Evolutionary conservation across 2,113 vertebrate genomes (phyloP), one percentile per base, ranked within the genome.

Genomic region (Gasterosteus nipponicus): DNA sequence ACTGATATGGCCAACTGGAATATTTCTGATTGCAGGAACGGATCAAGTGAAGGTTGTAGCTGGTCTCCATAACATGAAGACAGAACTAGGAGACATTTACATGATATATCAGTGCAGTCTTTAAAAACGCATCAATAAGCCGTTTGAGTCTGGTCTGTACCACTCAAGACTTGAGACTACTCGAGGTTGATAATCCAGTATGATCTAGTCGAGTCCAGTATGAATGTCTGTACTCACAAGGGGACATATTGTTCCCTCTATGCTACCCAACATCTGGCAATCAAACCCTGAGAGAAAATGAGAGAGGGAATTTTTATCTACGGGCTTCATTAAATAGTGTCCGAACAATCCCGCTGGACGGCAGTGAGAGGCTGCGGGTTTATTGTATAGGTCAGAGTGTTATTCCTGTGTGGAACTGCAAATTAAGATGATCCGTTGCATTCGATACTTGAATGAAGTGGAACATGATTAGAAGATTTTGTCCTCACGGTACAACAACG

Each of bases 241-340:
- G 16, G 58, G 10, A 41, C 77, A 65, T 64, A 87, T 75, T 82
- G 63, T 73, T 85, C 67, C 58, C 61, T 67, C 71, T 75, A 75
- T 76, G 62, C 57, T 54, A 67, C 76, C 75, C 60, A 89, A 80
- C 83, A 88, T 88, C 81, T 91, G 89, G 80, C 65, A 78, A 56
- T 72, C 31, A 71, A 83, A n/a, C 76, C 80, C 78, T 70, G 64
- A 82, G 76, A 86, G 62, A 77, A 70, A 79, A 82, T 31, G 42
- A 79, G 51, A 65, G 42, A 41, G 38, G 31, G 53, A 68, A 60
- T 60, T 46, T 85, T 76, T 82, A 81, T 80, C 59, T 69, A 38
- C 44, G 19, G 65, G 80, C 77, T 63, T 87, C 77, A 89, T 80
- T 82, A 81, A 77, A 83, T 70, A 62, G 53, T 61, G 22, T 72